Conservation (phyloP, 2,888 invertebrate genomes). For the Caenorhabditis plicata region DNA sequence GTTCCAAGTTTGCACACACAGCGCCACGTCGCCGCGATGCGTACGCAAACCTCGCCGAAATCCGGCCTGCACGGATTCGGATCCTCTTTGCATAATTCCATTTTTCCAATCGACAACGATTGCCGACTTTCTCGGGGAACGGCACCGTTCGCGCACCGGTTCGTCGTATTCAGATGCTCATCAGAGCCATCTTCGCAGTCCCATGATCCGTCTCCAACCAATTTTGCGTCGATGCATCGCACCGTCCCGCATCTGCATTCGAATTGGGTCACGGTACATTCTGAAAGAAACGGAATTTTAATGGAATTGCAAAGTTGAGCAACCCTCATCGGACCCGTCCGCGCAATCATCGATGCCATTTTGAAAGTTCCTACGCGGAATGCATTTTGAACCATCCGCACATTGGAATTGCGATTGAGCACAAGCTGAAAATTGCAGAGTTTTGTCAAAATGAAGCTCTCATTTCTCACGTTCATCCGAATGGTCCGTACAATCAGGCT, state of each 20-base stretch:
- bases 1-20: slow-evolving; percentile 63
- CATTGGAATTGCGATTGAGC: slow-evolving; percentile 66
- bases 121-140: too few species aligned
- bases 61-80: slow-evolving; percentile 44
- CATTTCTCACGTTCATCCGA: slow-evolving; percentile 66
- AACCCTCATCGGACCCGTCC: slow-evolving; percentile 68
- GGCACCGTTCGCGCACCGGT: too few species aligned
- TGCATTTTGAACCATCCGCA: slow-evolving; percentile 59
- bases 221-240: slow-evolving; percentile 66
- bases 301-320: too few species aligned
- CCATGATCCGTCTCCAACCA: slow-evolving; percentile 66
- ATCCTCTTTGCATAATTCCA: slow-evolving; percentile 35
- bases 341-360: slow-evolving; percentile 68
- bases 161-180: slow-evolving; percentile 25
- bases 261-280: slow-evolving; percentile 67
- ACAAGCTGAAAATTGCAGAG: slow-evolving; percentile 65
- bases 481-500: slow-evolving; percentile 62
- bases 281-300: slow-evolving; percentile 48
- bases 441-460: neutral
- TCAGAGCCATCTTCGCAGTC: slow-evolving; percentile 52
- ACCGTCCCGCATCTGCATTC: slow-evolving; percentile 68
- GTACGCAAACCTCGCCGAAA: slow-evolving; percentile 60
- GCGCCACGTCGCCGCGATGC: slow-evolving; percentile 57
- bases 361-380: slow-evolving; percentile 65
- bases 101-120: slow-evolving; percentile 28